Evolutionary conservation across 2,113 vertebrate species (phyloP).

Genomic region (Fukomys damarensis): DNA sequence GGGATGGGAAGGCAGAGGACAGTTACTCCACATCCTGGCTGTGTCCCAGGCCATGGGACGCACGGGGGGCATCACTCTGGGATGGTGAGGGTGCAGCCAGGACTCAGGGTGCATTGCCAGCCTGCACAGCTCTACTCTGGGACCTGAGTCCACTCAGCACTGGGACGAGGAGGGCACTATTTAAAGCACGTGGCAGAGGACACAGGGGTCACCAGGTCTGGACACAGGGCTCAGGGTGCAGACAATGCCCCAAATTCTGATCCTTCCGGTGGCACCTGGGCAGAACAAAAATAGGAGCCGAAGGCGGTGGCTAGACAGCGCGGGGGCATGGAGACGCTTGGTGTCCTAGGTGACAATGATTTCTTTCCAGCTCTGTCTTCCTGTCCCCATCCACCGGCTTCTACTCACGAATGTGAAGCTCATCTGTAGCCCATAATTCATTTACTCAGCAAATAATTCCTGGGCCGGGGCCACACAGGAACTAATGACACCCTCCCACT

Average conservation of each 20-base stretch:
- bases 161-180: background rate
- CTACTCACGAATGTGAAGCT: background rate
- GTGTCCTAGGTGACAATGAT: background rate
- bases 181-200: slow-evolving; percentile 34
- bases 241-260: slow-evolving; percentile 35
- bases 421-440: background rate
- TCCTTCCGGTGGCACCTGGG: background rate
- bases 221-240: background rate
- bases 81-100: background rate
- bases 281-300: background rate
- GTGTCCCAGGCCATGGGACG: background rate
- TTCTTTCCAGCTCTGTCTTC: background rate
- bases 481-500: background rate
- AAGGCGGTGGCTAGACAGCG: background rate
- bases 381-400: background rate
- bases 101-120: background rate
- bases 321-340: background rate
- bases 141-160: background rate
- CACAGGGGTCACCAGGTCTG: background rate
- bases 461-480: background rate
- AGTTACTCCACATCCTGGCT: background rate
- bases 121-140: background rate
- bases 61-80: background rate
- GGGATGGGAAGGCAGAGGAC: background rate
- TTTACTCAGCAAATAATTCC: slow-evolving; percentile 35